Conservation (phyloP, 2,113 vertebrate genomes). For the Haliaeetus leucogaster region DNA sequence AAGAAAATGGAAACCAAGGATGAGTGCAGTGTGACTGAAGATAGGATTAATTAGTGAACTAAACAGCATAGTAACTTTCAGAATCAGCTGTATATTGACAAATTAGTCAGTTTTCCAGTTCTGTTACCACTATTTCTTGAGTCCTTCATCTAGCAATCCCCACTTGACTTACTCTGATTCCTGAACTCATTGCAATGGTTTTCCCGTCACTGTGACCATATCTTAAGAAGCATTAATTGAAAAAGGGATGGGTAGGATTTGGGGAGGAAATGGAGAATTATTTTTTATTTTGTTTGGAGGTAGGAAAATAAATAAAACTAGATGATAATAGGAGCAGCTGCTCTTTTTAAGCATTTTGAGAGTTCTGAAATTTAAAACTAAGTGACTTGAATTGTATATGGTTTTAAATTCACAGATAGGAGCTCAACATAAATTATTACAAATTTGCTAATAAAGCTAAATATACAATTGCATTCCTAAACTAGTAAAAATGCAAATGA, state of each 20-base stretch:
- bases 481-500: neutral
- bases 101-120: neutral
- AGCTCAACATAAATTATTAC: neutral
- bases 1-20: neutral
- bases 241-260: neutral
- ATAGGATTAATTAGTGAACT: neutral
- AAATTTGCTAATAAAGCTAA: neutral
- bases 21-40: neutral
- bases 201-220: neutral
- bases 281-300: neutral
- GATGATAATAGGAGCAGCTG: neutral
- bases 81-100: neutral
- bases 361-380: neutral
- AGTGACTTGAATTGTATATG: neutral
- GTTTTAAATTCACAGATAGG: neutral
- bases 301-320: neutral
- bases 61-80: neutral
- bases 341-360: neutral
- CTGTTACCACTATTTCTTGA: neutral
- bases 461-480: neutral
- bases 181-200: neutral
- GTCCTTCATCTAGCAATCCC: neutral
- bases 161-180: neutral
- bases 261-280: neutral
- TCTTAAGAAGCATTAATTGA: neutral